Percentiles rank a stretch among this genome's conserved stretches.
Conservation (phyloP, 2,797 vertebrate species). For the Enteromius unitaeniatus region DNA sequence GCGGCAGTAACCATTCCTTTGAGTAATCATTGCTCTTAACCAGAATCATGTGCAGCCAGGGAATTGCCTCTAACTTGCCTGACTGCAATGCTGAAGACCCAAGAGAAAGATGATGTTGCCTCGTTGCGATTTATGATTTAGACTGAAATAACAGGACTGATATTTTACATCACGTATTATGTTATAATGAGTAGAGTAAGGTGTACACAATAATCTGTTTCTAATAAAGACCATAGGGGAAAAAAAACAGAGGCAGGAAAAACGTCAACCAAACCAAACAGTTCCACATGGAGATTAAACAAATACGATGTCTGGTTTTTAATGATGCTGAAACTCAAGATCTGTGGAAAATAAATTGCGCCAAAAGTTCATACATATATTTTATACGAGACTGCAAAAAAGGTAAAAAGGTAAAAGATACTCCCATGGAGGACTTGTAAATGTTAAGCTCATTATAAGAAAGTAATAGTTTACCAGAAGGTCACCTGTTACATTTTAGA, state of each 20-base stretch:
- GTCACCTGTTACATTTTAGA: background rate
- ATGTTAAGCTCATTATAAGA: background rate
- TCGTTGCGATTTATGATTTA: conserved; percentile 23
- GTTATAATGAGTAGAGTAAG: conserved; percentile 12
- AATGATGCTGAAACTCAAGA: conserved; percentile 47
- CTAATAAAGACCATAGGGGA: background rate
- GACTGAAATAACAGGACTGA: conserved; percentile 28
- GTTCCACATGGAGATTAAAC: conserved; percentile 42
- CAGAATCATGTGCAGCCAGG: conserved; percentile 58
- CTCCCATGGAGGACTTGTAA: background rate
- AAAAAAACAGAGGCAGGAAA: conserved; percentile 29
- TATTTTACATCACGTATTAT: conserved; percentile 17
- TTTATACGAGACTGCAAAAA: conserved; percentile 23
- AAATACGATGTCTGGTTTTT: conserved; percentile 50
- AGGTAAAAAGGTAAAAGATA: conserved; percentile 9
- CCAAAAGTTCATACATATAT: conserved; percentile 43
- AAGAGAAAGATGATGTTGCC: conserved; percentile 24
- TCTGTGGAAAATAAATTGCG: conserved; percentile 17
- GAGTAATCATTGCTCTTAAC: conserved; percentile 58
- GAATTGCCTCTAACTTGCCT: conserved; percentile 41
- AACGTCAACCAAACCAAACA: conserved; percentile 40
- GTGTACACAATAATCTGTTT: conserved; percentile 34
- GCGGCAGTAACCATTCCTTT: conserved; percentile 52
- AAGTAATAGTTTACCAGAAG: background rate
- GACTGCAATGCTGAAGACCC: conserved; percentile 6